phyloP scores from a whole-genome alignment of 2,113 vertebrate genomes.

The Rhinogobius similis region DNA sequence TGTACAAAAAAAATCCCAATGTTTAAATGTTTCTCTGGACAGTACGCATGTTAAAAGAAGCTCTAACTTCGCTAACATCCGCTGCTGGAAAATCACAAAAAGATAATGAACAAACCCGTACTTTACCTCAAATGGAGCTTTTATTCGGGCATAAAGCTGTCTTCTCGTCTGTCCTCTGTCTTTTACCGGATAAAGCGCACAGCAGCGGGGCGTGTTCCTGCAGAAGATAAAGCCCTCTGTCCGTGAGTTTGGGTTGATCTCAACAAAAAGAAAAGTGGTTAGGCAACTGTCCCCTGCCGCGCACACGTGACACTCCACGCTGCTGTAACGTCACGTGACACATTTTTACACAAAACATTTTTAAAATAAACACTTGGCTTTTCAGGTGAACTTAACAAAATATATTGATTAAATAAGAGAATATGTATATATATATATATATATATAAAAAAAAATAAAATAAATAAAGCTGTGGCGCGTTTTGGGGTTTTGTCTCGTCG shows the following conservation, averaged over 20 bases:
- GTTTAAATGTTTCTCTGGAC: too few species aligned
- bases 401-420: too few species aligned
- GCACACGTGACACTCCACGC: neutral
- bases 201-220: neutral
- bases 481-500: neutral
- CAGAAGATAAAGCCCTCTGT: neutral
- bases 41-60: too few species aligned
- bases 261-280: neutral
- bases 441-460: neutral
- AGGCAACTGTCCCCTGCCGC: neutral
- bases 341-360: too few species aligned
- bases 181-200: neutral
- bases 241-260: neutral
- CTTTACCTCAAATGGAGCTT: neutral
- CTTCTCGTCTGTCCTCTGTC: neutral
- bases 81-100: neutral
- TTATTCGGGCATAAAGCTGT: neutral
- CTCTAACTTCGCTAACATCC: too few species aligned
- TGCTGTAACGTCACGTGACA: neutral
- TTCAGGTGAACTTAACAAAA: too few species aligned
- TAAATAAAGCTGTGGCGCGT: neutral
- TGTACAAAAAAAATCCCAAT: too few species aligned
- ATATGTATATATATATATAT: too few species aligned
- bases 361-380: too few species aligned
- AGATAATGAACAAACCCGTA: neutral